These are phyloP conservation scores for Pempheris klunzingeri DNA, from an alignment of 2,797 vertebrate genomes.

Conservation along the genomic window DNA sequence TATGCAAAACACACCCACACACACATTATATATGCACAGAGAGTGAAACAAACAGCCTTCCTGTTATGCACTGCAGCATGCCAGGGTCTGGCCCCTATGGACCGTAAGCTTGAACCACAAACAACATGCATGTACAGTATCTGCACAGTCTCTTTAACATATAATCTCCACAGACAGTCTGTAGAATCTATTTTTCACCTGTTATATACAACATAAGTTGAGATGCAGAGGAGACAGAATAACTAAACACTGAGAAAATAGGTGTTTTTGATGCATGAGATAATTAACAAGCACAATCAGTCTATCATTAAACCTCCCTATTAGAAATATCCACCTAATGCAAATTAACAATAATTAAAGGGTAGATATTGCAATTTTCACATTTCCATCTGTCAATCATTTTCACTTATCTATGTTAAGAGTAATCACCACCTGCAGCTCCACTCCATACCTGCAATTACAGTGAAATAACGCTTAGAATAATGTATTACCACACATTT, in stretches of 20 bases:
- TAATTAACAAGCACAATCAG: slow-evolving; percentile 53
- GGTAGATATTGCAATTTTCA: slow-evolving; percentile 23
- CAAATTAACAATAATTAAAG: slow-evolving; percentile 54
- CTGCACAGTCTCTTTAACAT: not conserved
- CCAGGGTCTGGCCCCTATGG: slow-evolving; percentile 41
- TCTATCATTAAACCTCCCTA: slow-evolving; percentile 26
- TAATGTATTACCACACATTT: slow-evolving; percentile 42
- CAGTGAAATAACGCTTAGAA: slow-evolving; percentile 24
- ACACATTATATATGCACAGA: slow-evolving; percentile 62
- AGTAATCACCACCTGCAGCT: slow-evolving; percentile 61
- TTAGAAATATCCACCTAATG: slow-evolving; percentile 49
- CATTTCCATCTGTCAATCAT: slow-evolving; percentile 59
- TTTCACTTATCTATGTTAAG: slow-evolving; percentile 22
- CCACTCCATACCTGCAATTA: slow-evolving; percentile 53
- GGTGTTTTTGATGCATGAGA: slow-evolving; percentile 33
- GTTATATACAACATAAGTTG: not conserved
- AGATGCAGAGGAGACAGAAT: slow-evolving; percentile 9
- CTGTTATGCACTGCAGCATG: slow-evolving; percentile 41
- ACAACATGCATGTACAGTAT: not conserved
- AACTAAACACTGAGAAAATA: slow-evolving; percentile 21
- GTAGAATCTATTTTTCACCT: not conserved
- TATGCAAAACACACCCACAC: slow-evolving; percentile 70
- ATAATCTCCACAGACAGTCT: not conserved
- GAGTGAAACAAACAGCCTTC: slow-evolving; percentile 58
- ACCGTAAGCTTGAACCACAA: slow-evolving; percentile 28